phyloP scores from a whole-genome alignment of 2,888 invertebrate species.

The Phaedon cochleariae region DNA sequence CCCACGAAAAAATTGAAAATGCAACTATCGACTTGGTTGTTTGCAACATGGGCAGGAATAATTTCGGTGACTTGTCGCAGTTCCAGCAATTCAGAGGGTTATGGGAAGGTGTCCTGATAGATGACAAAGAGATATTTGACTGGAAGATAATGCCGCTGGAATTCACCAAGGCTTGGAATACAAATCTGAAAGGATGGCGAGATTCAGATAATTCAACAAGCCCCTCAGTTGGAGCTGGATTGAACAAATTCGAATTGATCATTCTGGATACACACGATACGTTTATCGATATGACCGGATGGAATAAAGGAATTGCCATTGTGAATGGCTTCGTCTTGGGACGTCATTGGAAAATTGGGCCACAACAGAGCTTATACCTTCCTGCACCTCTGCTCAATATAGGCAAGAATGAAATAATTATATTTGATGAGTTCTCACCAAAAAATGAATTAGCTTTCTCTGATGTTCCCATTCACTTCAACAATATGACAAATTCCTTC shows the following conservation, averaged over 20 bases:
- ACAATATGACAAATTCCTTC: background rate
- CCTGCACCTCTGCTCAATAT: constrained; percentile 75
- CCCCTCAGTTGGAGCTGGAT: constrained; percentile 62
- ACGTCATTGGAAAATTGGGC: constrained; percentile 83
- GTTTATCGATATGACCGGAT: constrained; percentile 77
- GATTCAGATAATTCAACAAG: constrained; percentile 42
- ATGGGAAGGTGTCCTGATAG: constrained; percentile 60
- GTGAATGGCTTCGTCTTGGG: constrained; percentile 86
- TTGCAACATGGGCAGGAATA: constrained; percentile 86
- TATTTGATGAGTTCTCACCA: constrained; percentile 53
- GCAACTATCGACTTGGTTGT: constrained; percentile 62
- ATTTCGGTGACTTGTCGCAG: constrained; percentile 61
- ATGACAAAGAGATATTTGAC: constrained; percentile 54
- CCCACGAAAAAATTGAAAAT: constrained; percentile 33
- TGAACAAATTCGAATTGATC: constrained; percentile 65
- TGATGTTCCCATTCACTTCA: constrained; percentile 41
- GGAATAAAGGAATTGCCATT: constrained; percentile 83
- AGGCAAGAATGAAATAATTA: constrained; percentile 58
- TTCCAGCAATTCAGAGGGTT: constrained; percentile 58
- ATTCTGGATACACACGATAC: constrained; percentile 71
- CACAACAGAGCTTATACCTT: constrained; percentile 82
- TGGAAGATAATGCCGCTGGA: constrained; percentile 64
- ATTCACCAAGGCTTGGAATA: constrained; percentile 59
- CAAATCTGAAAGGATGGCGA: constrained; percentile 52
- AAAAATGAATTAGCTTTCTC: constrained; percentile 42